phyloP scores from a whole-genome alignment of 2,797 vertebrate species.

The Sciaenops ocellatus region DNA sequence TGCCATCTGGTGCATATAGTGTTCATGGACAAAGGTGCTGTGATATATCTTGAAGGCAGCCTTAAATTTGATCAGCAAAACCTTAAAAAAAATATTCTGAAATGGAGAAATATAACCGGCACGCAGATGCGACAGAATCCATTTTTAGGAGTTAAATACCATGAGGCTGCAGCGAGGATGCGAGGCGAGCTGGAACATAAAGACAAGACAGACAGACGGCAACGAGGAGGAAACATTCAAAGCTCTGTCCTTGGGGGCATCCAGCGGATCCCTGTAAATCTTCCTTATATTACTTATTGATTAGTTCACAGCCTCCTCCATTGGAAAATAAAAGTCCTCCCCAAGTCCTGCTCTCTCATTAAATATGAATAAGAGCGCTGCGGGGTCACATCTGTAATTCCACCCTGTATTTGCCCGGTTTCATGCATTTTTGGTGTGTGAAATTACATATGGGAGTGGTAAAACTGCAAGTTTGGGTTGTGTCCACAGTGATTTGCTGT shows the following conservation, averaged over 20 bases:
- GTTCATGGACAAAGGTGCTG: constrained; percentile 10
- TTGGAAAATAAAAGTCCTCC: constrained; percentile 64
- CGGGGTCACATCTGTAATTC: constrained; percentile 65
- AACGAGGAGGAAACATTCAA: constrained; percentile 37
- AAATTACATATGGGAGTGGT: constrained; percentile 38
- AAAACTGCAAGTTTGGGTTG: constrained; percentile 17
- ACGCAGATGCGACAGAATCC: background rate
- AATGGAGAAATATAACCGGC: background rate
- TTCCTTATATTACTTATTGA: constrained; percentile 82
- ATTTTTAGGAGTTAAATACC: background rate
- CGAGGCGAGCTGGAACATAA: background rate
- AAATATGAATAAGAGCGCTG: constrained; percentile 71
- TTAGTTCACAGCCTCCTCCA: constrained; percentile 58
- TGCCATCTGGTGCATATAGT: constrained; percentile 18
- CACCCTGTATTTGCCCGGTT: constrained; percentile 47
- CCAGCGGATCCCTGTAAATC: constrained; percentile 70
- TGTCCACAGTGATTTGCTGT: constrained; percentile 13
- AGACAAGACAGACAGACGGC: constrained; percentile 11
- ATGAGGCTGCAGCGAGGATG: background rate
- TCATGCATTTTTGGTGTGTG: constrained; percentile 51
- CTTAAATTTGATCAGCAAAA: constrained; percentile 31
- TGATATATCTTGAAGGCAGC: constrained; percentile 5
- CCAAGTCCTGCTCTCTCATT: constrained; percentile 57
- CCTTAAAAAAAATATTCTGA: background rate
- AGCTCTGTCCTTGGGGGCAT: constrained; percentile 38